These are phyloP conservation scores for Synanthedon vespiformis DNA, from an alignment of 2,888 invertebrate species.

Conservation along the genomic window DNA sequence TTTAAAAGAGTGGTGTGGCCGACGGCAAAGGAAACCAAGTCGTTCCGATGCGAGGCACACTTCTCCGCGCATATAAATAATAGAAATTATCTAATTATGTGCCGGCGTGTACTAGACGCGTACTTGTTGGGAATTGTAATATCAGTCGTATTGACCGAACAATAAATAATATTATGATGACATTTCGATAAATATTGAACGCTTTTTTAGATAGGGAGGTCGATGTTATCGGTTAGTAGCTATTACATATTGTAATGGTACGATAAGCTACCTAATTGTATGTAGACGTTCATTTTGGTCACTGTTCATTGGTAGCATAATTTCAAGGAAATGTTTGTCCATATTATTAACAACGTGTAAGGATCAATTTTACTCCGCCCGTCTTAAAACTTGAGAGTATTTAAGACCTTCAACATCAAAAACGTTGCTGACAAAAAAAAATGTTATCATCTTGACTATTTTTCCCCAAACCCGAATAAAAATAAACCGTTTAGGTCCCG, in stretches of 20 bases:
- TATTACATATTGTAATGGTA: constrained; percentile 56
- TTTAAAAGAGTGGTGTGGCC: constrained; percentile 27
- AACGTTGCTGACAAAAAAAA: too few species aligned
- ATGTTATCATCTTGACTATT: too few species aligned
- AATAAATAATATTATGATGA: constrained; percentile 44
- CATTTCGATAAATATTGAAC: constrained; percentile 49
- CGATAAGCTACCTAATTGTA: constrained; percentile 52
- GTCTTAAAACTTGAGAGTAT: too few species aligned
- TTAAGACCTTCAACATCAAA: too few species aligned
- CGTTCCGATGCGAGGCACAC: constrained; percentile 48
- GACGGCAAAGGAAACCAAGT: constrained; percentile 48
- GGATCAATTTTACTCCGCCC: too few species aligned
- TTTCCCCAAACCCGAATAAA: too few species aligned
- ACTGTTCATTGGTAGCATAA: not conserved
- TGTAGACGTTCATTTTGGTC: constrained; percentile 14
- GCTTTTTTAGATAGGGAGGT: constrained; percentile 51
- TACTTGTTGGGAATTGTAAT: constrained; percentile 51
- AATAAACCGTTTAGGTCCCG: too few species aligned
- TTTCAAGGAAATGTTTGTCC: too few species aligned
- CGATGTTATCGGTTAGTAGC: constrained; percentile 58
- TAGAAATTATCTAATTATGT: constrained; percentile 68
- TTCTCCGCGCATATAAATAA: constrained; percentile 62
- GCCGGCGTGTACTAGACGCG: constrained; percentile 39
- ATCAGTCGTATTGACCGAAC: constrained; percentile 24
- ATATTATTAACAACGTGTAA: too few species aligned